Evolutionary conservation across 2,797 vertebrate genomes (phyloP), one percentile per base, ranked within the genome.

Genomic region (Leptodactylus fallax): DNA sequence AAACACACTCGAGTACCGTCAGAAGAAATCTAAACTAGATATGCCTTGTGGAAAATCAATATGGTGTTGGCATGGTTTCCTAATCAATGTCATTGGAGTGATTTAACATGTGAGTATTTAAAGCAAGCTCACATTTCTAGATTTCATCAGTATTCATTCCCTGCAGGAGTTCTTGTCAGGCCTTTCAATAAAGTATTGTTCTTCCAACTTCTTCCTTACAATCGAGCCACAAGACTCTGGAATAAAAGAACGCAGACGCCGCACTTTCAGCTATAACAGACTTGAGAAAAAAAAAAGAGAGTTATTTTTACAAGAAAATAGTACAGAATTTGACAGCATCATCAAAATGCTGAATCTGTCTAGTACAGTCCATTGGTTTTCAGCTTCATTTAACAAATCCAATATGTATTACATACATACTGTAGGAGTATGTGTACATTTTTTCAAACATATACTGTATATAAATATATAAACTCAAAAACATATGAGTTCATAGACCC

Each of bases 61-160:
- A 79, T 53, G 36, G 72, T 25, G 36, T 55, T 83, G 53, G 79
- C 60, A 67, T 78, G 67, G 79, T 60, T 76, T 83, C 71, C 61
- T 49, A 67, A 83, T 83, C 87, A 83, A 67, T 78, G 71, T 79
- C 76, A 87, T 87, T 63, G 47, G 55, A 60, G 56, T 81, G 65
- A 72, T 87, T 80, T 80, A 58, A 58, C 76, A 81, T 60, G 67
- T 82, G 80, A 76, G 80, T 74, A 72, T 87, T 87, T 87, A 87
- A 87, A 78, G 65, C 71, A 14, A 65, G 61, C 74, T 78, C 51
- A 79, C 72, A 87, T 79, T 67, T 83, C 82, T 36, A 71, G 47
- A 79, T 78, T 56, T 83, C 71, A 87, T 87, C 87, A 87, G 81
- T 84, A 84, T 77, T 87, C 87, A 76, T 88, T 79, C 85, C 85